Conservation (phyloP, 2,888 invertebrate genomes). For the Hirtodrosophila duncani region DNA sequence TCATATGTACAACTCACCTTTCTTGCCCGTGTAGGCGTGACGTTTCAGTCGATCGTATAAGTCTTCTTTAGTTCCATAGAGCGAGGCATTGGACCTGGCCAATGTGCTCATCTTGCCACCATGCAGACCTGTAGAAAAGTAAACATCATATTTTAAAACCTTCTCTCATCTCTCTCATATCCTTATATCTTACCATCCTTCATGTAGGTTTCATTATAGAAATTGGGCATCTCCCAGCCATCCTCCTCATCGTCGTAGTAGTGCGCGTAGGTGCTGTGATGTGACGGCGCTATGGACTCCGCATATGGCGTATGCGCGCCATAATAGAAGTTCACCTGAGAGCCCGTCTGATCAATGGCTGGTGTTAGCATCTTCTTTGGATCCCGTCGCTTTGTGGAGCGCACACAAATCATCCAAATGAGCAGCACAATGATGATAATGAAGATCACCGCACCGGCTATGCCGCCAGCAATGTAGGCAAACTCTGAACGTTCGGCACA, state of each 20-base stretch:
- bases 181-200: constrained; percentile 88
- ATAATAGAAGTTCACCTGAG: constrained; percentile 97
- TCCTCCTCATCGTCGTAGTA: constrained; percentile 97
- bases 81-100: constrained; percentile 94
- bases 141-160: not conserved
- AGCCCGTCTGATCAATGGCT: constrained; percentile 93
- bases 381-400: constrained; percentile 91
- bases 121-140: constrained; percentile 82
- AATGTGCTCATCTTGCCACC: constrained; percentile 95
- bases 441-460: constrained; percentile 95
- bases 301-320: constrained; percentile 96
- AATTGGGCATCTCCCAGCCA: constrained; percentile 98
- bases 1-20: constrained; percentile 86
- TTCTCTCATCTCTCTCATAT: not conserved
- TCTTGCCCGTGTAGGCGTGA: constrained; percentile 95
- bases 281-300: constrained; percentile 95
- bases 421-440: constrained; percentile 94
- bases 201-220: constrained; percentile 97
- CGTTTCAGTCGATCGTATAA: constrained; percentile 96
- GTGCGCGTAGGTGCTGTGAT: constrained; percentile 96
- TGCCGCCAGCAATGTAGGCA: constrained; percentile 95
- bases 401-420: constrained; percentile 98
- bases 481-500: constrained; percentile 96
- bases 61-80: constrained; percentile 96
- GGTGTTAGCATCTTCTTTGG: constrained; percentile 94